Conservation (phyloP, 1,140 invertebrate genomes). For the Tetramorium parvispinum region DNA sequence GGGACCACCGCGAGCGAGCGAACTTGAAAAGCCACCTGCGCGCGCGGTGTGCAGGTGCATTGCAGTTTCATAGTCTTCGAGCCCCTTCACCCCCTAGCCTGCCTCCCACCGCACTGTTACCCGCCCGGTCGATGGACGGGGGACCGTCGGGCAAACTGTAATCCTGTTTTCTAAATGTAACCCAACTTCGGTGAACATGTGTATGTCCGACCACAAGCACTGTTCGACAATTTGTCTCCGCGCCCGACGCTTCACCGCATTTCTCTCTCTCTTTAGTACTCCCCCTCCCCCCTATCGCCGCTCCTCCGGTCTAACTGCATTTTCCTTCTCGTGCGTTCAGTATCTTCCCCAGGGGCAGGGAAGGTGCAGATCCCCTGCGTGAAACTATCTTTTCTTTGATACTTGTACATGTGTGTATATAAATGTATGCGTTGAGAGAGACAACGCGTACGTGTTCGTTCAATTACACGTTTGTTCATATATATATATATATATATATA, state of each 20-base stretch:
- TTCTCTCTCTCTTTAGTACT: conserved; percentile 28
- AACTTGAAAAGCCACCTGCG: conserved; percentile 68
- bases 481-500: not conserved
- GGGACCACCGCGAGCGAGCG: conserved; percentile 33
- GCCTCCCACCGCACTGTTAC: not conserved
- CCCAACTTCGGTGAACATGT: conserved; percentile 81
- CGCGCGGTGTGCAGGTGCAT: conserved; percentile 73
- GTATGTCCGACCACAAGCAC: conserved; percentile 80
- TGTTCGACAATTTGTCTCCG: conserved; percentile 82
- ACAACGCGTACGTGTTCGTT: not conserved
- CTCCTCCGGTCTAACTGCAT: not conserved
- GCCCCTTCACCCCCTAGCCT: not conserved
- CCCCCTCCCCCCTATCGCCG: not conserved
- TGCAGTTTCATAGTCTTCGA: conserved; percentile 74
- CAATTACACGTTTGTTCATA: not conserved
- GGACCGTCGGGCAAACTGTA: conserved; percentile 78
- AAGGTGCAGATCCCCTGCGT: not conserved
- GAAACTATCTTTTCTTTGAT: conserved; percentile 53
- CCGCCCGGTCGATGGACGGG: conserved; percentile 15
- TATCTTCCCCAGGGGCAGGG: too few relatives aligned
- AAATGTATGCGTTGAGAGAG: not conserved
- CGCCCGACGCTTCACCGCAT: conserved; percentile 60
- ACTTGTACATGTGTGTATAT: not conserved
- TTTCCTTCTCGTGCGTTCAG: conserved; percentile 16
- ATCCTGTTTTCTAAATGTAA: conserved; percentile 84